Base-by-base conservation (phyloP, 2,797 vertebrate genomes). In the Sebastes paucispinis region DNA sequence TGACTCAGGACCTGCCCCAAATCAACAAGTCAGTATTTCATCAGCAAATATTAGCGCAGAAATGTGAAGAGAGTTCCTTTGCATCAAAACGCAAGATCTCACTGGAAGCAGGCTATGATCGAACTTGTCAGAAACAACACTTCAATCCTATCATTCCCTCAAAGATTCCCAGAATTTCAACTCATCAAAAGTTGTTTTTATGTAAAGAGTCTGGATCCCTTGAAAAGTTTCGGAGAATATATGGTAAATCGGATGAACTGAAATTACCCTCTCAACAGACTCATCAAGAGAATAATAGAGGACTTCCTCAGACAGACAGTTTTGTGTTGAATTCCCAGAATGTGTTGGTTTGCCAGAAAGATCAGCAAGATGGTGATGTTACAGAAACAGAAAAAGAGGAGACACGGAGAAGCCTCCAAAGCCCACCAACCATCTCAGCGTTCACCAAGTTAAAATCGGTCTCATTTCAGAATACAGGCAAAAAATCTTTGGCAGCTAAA, bases 171-270 rank as follows among this genome's bases (percentile, higher is more conserved):
- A 93, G 80, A 80, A 66, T 88, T 9, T 65, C 43, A 36, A 58
- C 83, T 9, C n/a, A 18, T 75, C 87, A 88, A 85, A 97, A 93
- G 85, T 84, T 96, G 79, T 92, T 93, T 54, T 88, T 96, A 73
- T 76, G 80, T 78, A 86, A 86, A 16, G 95, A 95, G 29, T 68
- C 92, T 27, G 97, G 97, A 52, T 97, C 97, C 1, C 95, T 99
- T 71, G 97, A 98, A 80, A 96, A 91, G 84, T 99, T 99, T 90
- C 96, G 96, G 90, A 97, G 96, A 88, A 88, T 84, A 0, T 97
- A 96, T 85, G 95, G 94, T 39, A 96, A 93, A 82, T 80, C 77
- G 31, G 43, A 72, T 57, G 71, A 86, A 27, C 27, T 43, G 10
- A 86, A 89, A 70, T 13, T 77, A 13, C 43, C 50, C 27, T 27